phyloP scores from a whole-genome alignment of 2,113 vertebrate genomes.

The Stegostoma tigrinum region DNA sequence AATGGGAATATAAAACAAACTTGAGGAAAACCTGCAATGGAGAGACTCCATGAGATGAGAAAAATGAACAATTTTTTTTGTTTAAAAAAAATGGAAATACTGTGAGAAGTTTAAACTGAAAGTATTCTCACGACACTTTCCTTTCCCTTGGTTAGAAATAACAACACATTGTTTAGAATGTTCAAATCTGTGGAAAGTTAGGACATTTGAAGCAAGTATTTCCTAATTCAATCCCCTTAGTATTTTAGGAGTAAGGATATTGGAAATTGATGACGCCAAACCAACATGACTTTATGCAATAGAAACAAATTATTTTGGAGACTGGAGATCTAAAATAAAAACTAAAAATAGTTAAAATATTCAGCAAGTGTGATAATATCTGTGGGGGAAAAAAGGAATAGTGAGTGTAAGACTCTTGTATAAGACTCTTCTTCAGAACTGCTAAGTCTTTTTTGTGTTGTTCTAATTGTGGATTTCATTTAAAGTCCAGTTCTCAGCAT shows the following conservation, averaged over 20 bases:
- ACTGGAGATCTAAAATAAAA: neutral
- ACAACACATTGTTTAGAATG: neutral
- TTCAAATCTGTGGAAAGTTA: neutral
- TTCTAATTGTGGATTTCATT: no score
- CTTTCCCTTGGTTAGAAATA: neutral
- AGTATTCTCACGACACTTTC: neutral
- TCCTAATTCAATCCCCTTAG: neutral
- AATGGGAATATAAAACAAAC: no score
- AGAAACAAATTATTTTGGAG: neutral
- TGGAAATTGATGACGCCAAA: neutral
- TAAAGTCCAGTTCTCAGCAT: neutral
- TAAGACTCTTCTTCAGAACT: neutral
- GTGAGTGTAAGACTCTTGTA: neutral
- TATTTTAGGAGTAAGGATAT: neutral
- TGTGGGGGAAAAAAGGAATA: neutral
- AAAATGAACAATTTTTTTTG: neutral
- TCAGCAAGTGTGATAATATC: neutral
- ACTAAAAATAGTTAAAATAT: neutral
- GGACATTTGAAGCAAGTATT: neutral
- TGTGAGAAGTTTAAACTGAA: neutral
- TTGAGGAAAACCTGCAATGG: no score
- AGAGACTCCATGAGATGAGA: no score
- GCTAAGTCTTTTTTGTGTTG: neutral
- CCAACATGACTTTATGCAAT: neutral
- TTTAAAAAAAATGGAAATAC: no score